Evolutionary conservation across 2,888 invertebrate species (phyloP).

Genomic region (Limnephilus marmoratus): DNA sequence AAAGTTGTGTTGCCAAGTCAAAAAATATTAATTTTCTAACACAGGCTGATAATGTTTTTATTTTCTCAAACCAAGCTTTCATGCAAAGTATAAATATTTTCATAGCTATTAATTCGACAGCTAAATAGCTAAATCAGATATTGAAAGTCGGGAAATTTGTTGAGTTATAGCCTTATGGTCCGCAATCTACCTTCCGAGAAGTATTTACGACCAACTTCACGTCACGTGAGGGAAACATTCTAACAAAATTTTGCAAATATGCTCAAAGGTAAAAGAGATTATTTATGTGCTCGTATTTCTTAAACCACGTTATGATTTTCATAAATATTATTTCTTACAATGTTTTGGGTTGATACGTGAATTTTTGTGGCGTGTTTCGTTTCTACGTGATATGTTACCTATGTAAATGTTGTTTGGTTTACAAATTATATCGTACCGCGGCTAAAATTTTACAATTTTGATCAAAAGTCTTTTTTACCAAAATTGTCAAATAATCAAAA

Average conservation of each 20-base stretch:
- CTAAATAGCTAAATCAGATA: slow-evolving; percentile 40
- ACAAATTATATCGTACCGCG: too few species aligned
- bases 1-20: too few species aligned
- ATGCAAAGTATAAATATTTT: neutral
- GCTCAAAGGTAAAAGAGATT: neutral
- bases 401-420: too few species aligned
- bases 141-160: slow-evolving; percentile 14
- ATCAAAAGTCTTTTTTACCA: too few species aligned
- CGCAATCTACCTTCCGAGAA: neutral
- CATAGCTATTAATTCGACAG: slow-evolving; percentile 8
- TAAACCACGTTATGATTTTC: neutral
- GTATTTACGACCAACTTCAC: neutral
- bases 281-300: neutral
- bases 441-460: too few species aligned
- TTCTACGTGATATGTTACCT: neutral
- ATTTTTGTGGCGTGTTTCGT: neutral
- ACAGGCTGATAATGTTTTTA: neutral
- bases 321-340: neutral
- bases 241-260: neutral
- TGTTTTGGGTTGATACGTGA: neutral
- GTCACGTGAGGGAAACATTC: neutral
- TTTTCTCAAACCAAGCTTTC: neutral
- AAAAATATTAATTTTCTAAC: too few species aligned
- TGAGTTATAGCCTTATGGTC: slow-evolving; percentile 19
- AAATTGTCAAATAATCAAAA: too few species aligned